phyloP scores from a whole-genome alignment of 1,140 invertebrate species.

The Melipona quadrifasciata region DNA sequence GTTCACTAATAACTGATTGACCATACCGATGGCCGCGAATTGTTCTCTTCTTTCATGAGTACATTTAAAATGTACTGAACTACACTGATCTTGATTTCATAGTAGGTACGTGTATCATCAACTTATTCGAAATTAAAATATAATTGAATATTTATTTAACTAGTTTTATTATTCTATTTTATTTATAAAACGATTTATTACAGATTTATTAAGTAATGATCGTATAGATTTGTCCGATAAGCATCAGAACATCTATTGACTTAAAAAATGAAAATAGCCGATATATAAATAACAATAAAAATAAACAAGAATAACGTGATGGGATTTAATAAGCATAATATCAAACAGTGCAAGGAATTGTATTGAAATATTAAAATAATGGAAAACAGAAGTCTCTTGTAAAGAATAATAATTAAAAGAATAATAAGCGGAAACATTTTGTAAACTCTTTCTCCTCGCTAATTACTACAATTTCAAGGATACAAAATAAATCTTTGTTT shows the following conservation, averaged over 20 bases:
- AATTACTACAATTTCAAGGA: not conserved
- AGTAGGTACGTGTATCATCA: not conserved
- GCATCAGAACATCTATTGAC: not conserved
- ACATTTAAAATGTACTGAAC: conserved; percentile 16
- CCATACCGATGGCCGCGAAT: conserved; percentile 49
- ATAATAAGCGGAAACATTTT: conserved; percentile 25
- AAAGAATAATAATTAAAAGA: not conserved
- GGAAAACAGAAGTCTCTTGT: conserved; percentile 17
- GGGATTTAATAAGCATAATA: not conserved
- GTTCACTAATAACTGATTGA: conserved; percentile 47
- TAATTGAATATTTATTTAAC: not conserved
- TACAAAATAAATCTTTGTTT: not conserved
- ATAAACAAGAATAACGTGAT: not conserved
- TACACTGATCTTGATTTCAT: conserved; percentile 39
- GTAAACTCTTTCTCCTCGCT: not conserved
- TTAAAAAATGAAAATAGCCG: not conserved
- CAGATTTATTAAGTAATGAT: not conserved
- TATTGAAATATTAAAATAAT: conserved; percentile 27
- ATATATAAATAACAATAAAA: not conserved
- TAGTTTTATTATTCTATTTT: not conserved
- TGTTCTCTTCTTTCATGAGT: conserved; percentile 41
- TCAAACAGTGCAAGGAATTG: not conserved
- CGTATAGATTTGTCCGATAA: not conserved
- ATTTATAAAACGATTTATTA: not conserved
- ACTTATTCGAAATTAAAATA: not conserved